phyloP scores from a whole-genome alignment of 1,140 invertebrate genomes.

The Streblospio benedicti region DNA sequence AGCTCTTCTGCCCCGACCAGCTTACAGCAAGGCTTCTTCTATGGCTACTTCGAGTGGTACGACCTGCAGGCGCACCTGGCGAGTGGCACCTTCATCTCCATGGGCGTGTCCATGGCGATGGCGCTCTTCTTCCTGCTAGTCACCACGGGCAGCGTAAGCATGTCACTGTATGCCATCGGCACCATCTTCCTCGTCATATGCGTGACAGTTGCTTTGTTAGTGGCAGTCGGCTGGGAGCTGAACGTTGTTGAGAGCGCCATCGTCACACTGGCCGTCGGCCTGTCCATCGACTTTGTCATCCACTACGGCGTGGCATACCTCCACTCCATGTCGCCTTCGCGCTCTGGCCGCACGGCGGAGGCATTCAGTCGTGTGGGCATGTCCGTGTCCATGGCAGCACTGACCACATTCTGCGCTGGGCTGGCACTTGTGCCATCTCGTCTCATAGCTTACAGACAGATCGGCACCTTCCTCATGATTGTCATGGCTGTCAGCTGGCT shows the following conservation, averaged over 20 bases:
- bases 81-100: conserved; percentile 68
- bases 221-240: conserved; percentile 83
- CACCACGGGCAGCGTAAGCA: conserved; percentile 73
- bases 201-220: conserved; percentile 71
- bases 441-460: conserved; percentile 87
- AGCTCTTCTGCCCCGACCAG: conserved; percentile 66
- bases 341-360: conserved; percentile 38
- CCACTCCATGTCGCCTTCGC: conserved; percentile 48
- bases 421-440: conserved; percentile 76
- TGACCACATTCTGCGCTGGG: conserved; percentile 84
- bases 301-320: conserved; percentile 84
- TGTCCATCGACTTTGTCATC: conserved; percentile 91
- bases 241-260: conserved; percentile 92
- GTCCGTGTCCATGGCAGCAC: conserved; percentile 82
- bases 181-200: conserved; percentile 77
- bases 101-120: conserved; percentile 69
- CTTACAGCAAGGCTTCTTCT: conserved; percentile 78
- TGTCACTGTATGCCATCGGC: conserved; percentile 74
- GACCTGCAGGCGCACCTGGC: conserved; percentile 79
- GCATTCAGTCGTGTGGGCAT: conserved; percentile 69
- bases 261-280: conserved; percentile 84
- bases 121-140: conserved; percentile 71
- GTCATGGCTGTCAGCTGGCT: conserved; percentile 84
- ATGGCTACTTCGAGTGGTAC: conserved; percentile 80
- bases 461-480: conserved; percentile 83